phyloP scores from a whole-genome alignment of 2,888 invertebrate species.

The Melanophora roralis region DNA sequence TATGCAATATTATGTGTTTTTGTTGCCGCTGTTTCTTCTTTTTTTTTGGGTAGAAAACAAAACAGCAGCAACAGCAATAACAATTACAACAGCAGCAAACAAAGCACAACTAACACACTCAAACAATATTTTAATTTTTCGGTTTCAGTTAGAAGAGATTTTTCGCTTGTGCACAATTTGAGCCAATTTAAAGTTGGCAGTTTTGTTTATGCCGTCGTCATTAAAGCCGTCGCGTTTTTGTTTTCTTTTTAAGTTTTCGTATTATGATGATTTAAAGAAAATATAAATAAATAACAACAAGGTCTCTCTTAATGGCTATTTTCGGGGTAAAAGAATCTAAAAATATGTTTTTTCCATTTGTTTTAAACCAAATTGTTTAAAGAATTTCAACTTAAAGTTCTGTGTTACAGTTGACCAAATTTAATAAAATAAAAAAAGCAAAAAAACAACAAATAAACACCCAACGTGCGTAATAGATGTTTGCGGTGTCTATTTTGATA shows the following conservation, averaged over 20 bases:
- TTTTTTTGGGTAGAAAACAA: conserved; percentile 8
- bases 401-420: no score
- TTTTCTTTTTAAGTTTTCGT: conserved; percentile 56
- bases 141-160: conserved; percentile 67
- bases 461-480: conserved; percentile 4
- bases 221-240: conserved; percentile 67
- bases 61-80: conserved; percentile 12
- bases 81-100: conserved; percentile 5
- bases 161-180: conserved; percentile 73
- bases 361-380: not conserved
- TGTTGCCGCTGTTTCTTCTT: not conserved
- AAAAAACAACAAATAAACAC: not conserved
- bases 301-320: not conserved
- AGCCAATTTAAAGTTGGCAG: conserved; percentile 76
- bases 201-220: conserved; percentile 74
- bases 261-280: not conserved
- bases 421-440: not conserved
- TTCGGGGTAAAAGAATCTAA: not conserved
- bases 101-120: conserved; percentile 4
- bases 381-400: not conserved
- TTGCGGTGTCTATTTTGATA: not conserved
- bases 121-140: conserved; percentile 33
- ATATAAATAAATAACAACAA: conserved; percentile 13
- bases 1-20: not conserved
- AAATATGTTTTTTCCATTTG: not conserved